Evolutionary conservation across 2,113 vertebrate genomes (phyloP).

Genomic region (Hemiprocne comata): DNA sequence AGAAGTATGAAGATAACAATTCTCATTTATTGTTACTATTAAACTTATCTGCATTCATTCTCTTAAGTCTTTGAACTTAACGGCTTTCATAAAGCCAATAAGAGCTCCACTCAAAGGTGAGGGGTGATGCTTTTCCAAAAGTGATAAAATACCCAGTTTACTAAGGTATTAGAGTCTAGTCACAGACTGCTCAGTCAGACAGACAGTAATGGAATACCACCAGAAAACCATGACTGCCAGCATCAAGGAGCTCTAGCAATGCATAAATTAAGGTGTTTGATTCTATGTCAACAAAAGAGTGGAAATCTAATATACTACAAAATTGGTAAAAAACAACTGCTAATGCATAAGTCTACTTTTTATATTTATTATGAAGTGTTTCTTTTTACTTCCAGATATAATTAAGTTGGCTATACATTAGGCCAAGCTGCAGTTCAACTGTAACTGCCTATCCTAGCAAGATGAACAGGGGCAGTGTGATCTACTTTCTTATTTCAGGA

Average conservation of each 20-base stretch:
- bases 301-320: background rate
- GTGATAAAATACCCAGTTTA: conserved; percentile 1
- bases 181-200: background rate
- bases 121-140: conserved; percentile 11
- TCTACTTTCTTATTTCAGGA: background rate
- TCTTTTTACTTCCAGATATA: background rate
- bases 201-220: background rate
- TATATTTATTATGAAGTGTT: background rate
- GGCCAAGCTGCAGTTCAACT: background rate
- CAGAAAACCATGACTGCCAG: background rate
- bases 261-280: background rate
- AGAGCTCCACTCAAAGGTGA: conserved; percentile 14
- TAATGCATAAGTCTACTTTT: background rate
- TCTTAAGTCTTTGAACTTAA: conserved; percentile 29
- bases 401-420: background rate
- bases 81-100: background rate
- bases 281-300: background rate
- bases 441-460: background rate
- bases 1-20: conserved; percentile 53
- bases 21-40: conserved; percentile 59
- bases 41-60: conserved; percentile 23
- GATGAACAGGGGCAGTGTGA: background rate
- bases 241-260: background rate
- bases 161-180: background rate
- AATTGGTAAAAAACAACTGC: background rate